Base-by-base conservation (phyloP, 2,888 invertebrate species). In the Linyphia triangularis region DNA sequence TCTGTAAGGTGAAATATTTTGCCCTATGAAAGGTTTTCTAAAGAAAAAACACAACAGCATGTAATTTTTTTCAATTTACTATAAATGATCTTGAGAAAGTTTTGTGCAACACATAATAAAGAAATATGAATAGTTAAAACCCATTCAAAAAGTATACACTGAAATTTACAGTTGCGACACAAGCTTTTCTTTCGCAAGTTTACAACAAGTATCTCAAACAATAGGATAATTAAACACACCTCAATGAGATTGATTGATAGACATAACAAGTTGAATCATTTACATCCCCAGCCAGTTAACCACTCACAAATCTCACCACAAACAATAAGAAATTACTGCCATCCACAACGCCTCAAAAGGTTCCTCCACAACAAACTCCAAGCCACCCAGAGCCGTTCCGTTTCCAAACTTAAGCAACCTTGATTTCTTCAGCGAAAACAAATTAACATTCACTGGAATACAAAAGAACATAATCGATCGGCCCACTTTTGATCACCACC, bases 401-500 rank as follows among this genome's bases (percentile, higher is more conserved):
- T 51, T 51, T 13, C 51, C 51, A 51, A 51, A 51, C 51, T 51
- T 16, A 16, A 51, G n/a, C 40, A 22, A 70, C 70, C 51, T 70
- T 70, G 70, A 70, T 70, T 70, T 51, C 77, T 40, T 63, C 24
- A 4, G 22, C 26, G 24, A 40, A 51, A 67, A 67, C 67, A 70
- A 69, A 69, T 81, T 81, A 69, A 3, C 70, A 57, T 26, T 33
- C 81, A 57, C 59, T 19, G 40, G 51, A n/a, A 24, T 70, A 69
- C 57, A 81, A 81, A 70, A 43, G 43, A 81, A 24, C 30, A 33
- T 59, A 81, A 81, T 81, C 81, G 37, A 81, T 70, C 22, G 37
- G 33, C 63, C 33, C 77, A 40, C 77, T 63, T 73, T 61, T 61
- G 77, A 40, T 61, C 30, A 28, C 22, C 16, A 6, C 19, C 4